Percentiles rank a stretch among this genome's conserved stretches.
Conservation (phyloP, 2,113 vertebrate species). For the Notarius lentiginosus region DNA sequence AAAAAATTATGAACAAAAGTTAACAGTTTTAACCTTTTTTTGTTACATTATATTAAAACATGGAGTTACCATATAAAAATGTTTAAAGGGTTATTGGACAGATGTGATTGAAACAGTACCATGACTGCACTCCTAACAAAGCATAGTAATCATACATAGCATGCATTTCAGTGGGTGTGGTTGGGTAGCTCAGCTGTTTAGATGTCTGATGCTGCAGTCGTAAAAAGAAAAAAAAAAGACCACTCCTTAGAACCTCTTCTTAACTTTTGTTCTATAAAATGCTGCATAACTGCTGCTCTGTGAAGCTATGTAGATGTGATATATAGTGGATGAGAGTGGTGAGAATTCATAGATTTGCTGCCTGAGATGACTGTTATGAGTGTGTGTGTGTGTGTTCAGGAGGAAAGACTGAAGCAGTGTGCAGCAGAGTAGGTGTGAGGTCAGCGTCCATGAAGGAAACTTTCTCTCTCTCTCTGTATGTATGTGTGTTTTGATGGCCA, state of each 20-base stretch:
- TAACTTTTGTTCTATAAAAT: background rate
- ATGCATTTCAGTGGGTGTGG: constrained; percentile 27
- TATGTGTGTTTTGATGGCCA: constrained; percentile 58
- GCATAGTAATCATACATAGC: constrained; percentile 5
- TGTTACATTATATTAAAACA: background rate
- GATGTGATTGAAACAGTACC: background rate
- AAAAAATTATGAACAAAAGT: background rate
- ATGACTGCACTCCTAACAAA: background rate
- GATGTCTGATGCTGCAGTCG: background rate
- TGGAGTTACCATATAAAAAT: background rate
- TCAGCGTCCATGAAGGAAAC: constrained; percentile 42
- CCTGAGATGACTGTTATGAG: background rate
- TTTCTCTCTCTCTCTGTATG: constrained; percentile 23
- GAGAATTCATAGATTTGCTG: background rate
- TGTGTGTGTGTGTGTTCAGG: constrained; percentile 1
- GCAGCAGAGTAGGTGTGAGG: constrained; percentile 52
- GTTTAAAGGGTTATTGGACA: background rate
- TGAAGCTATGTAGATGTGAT: background rate
- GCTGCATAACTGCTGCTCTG: background rate
- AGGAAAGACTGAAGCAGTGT: constrained; percentile 45
- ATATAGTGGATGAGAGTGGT: background rate
- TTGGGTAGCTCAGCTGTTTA: background rate
- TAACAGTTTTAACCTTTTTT: background rate
- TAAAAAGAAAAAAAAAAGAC: background rate
- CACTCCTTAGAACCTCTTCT: background rate